Percentiles rank a stretch among this genome's conserved stretches.
Evolutionary conservation across 2,888 invertebrate species (phyloP).

Genomic region (Dioctria linearis): DNA sequence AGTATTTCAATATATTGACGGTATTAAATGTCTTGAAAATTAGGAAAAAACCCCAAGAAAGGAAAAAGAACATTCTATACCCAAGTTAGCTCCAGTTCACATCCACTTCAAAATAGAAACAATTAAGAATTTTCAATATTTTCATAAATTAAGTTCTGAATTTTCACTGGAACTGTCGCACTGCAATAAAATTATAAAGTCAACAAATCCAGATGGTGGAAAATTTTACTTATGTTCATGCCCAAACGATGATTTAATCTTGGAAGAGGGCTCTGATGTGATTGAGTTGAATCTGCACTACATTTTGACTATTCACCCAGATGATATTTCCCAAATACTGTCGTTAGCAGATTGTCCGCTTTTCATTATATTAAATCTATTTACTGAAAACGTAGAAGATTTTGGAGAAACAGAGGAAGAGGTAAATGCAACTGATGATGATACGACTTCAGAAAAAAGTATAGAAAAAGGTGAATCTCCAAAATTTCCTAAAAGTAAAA

Average conservation of each 20-base stretch:
- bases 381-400: background rate
- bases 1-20: too few relatives aligned
- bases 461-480: background rate
- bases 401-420: background rate
- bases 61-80: background rate
- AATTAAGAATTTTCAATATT: background rate
- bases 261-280: background rate
- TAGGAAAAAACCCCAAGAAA: background rate
- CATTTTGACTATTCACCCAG: background rate
- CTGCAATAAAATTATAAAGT: background rate
- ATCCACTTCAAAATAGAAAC: conserved; percentile 20
- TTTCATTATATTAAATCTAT: background rate
- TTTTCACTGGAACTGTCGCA: conserved; percentile 13
- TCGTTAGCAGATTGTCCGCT: conserved; percentile 17
- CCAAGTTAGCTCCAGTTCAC: background rate
- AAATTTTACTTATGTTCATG: background rate
- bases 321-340: background rate
- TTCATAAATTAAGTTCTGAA: background rate
- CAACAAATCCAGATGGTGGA: background rate
- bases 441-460: too few relatives aligned
- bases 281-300: conserved; percentile 30
- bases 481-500: background rate
- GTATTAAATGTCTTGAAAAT: background rate
- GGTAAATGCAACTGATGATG: background rate
- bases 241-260: background rate